Evolutionary conservation across 2,113 vertebrate species (phyloP).

Genomic region (Sclerurus mexicanus): DNA sequence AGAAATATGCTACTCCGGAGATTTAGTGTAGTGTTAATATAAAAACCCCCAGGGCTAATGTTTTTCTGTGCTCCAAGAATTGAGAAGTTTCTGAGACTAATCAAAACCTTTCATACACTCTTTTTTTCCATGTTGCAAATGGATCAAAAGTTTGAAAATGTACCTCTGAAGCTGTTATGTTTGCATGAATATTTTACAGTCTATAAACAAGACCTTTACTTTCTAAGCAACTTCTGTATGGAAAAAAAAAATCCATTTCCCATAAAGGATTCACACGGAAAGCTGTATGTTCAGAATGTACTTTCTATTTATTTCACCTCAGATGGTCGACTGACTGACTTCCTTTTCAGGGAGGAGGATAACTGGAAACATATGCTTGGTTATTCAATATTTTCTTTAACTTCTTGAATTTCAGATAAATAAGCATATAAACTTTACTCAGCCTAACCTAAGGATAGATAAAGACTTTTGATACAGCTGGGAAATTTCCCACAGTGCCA

Average conservation of each 20-base stretch:
- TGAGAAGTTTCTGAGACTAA: neutral
- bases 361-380: constrained; percentile 38
- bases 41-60: accelerated
- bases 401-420: neutral
- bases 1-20: neutral
- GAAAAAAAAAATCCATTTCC: constrained; percentile 17
- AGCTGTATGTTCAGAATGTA: constrained; percentile 19
- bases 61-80: neutral
- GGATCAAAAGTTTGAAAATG: neutral
- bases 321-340: neutral
- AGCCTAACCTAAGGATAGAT: neutral
- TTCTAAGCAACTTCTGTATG: neutral
- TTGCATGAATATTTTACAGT: neutral
- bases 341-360: constrained; percentile 4
- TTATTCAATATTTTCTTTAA: neutral
- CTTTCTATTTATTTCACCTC: constrained; percentile 54
- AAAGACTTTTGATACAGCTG: neutral
- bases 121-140: neutral
- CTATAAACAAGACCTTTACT: constrained; percentile 28
- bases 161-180: neutral
- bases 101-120: neutral
- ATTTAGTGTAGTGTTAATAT: neutral
- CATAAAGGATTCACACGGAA: constrained; percentile 4
- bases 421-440: neutral
- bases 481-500: neutral